Base-by-base conservation (phyloP, 2,888 invertebrate genomes). In the Drosophila putrida region DNA sequence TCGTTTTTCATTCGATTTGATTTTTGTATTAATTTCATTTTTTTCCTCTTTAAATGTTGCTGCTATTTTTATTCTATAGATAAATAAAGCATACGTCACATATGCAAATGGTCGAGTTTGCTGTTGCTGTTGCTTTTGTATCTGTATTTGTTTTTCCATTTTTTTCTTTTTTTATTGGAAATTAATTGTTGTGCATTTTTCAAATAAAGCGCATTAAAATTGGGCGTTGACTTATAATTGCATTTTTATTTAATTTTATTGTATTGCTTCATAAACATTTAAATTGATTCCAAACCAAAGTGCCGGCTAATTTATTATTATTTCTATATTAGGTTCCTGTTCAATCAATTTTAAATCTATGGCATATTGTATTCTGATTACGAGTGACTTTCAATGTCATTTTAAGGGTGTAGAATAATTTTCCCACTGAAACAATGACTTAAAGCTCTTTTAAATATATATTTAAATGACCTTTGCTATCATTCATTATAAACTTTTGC, bases 101-200 rank as follows among this genome's bases (percentile, higher is more conserved):
- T 63, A 78, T 77, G 66, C 74, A 80, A 67, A 80, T 71, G 65
- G 50, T 70, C 47, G 35, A 35, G 54, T 44, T 65, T 44, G 27
- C n/a, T 49, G 20, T 39, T 53, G 6, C 35, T 49, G 39, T 65
- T 44, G 27, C n/a, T 49, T 10, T 39, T 53, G 6, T 28, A 44
- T 44, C 43, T 36, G 46, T 28, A 1, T n/a, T 36, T 43, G 46
- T 47, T 41, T 57, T 41, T 41, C 2, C 20, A 20, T 33, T 53
- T 55, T 15, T 44, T 50, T 35, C 43, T 50, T 53, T 77, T 65
- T 67, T 55, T 71, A 82, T 83, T 72, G 67, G 38, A 76, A 72
- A 88, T 82, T 72, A 85, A 82, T 88, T 80, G 85, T 76, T 82
- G 77, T 70, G 62, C 75, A 81, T 82, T 69, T 85, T 82, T 80